phyloP scores from a whole-genome alignment of 2,113 vertebrate species.

The Bolborhynchus lineola region DNA sequence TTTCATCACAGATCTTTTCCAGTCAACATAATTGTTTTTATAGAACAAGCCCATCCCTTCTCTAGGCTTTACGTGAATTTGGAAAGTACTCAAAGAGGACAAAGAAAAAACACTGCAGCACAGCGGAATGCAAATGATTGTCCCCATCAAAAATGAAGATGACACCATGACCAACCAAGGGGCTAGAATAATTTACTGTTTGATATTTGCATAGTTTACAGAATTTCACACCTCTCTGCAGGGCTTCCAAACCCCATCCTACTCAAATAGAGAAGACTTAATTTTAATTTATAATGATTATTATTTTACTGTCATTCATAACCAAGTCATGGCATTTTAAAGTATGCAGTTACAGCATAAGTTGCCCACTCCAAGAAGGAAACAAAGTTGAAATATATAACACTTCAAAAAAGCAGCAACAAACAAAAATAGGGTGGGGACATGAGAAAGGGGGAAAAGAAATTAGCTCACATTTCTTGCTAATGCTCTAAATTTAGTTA shows the following conservation, averaged over 20 bases:
- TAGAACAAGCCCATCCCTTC: background rate
- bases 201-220: background rate
- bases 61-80: background rate
- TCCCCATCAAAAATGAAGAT: background rate
- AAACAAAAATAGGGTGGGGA: background rate
- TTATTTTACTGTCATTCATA: background rate
- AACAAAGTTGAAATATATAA: background rate
- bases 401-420: background rate
- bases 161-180: background rate
- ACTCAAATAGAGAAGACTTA: background rate
- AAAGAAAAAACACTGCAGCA: background rate
- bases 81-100: background rate
- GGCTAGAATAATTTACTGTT: background rate
- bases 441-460: background rate
- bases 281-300: background rate
- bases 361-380: background rate
- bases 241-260: background rate
- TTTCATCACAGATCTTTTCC: constrained; percentile 49
- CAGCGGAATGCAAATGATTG: background rate
- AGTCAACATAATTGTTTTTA: constrained; percentile 36
- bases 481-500: background rate
- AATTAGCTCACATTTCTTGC: background rate
- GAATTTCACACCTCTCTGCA: background rate
- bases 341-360: background rate
- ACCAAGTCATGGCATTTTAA: background rate